A percentile compares a stretch with the other conserved stretches of the same genome.
Evolutionary conservation across 2,797 vertebrate genomes (phyloP).

Genomic region (Hypotaenidia philippensis): DNA sequence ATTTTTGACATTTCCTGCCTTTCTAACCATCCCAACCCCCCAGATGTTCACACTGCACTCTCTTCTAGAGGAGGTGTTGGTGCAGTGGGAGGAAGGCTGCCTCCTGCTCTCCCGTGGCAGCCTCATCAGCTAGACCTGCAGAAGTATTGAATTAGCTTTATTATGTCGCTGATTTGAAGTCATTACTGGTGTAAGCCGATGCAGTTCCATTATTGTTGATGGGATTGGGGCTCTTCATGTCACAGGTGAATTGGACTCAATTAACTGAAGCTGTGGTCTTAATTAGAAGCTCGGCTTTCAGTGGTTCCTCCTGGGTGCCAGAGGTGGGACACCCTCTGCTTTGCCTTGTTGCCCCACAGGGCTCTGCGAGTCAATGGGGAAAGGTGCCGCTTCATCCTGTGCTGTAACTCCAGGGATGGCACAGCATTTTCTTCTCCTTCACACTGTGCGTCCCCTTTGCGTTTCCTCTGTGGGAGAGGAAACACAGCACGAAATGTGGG

Average conservation of each 20-base stretch:
- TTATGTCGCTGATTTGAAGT: conserved; percentile 52
- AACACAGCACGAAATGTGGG: accelerated
- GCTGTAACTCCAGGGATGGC: accelerated
- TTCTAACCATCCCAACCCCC: neutral
- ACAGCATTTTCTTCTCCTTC: neutral
- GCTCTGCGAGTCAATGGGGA: accelerated
- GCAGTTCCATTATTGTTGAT: conserved; percentile 72
- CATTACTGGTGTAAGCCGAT: conserved; percentile 70
- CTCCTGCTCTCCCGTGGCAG: neutral
- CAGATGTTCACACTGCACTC: accelerated
- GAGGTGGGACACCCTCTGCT: neutral
- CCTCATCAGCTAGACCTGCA: conserved; percentile 30
- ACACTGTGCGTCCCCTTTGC: accelerated
- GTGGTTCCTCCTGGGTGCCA: neutral
- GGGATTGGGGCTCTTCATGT: conserved; percentile 66
- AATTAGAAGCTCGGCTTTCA: conserved; percentile 55
- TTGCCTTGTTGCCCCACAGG: accelerated
- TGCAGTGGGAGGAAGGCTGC: accelerated
- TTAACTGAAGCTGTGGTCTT: conserved; percentile 40
- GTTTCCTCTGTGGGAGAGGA: neutral
- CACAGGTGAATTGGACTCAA: conserved; percentile 71
- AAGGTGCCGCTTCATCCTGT: neutral
- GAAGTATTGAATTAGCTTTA: conserved; percentile 60
- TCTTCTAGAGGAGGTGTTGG: neutral
- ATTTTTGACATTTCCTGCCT: neutral